Evolutionary conservation across 2,797 vertebrate genomes (phyloP), one percentile per base, ranked within the genome.

Genomic region (Uromys caudimaculatus): DNA sequence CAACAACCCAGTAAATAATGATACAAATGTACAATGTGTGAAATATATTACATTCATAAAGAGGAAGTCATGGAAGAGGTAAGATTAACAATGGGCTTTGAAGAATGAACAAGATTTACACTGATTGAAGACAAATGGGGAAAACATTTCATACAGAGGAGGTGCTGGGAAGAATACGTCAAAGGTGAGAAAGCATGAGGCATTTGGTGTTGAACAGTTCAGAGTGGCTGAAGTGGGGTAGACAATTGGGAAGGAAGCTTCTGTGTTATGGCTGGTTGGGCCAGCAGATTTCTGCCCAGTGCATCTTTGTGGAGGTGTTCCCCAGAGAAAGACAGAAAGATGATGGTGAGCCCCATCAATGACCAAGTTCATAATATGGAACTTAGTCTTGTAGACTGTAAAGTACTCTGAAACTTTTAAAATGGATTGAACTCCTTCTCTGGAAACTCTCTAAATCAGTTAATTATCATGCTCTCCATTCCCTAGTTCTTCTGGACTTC

Each of bases 361-460:
- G 52, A 41, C 2, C 82, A 91, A 11, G 38, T 84, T 88, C 44
- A 90, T 89, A 38, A 77, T 12, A 13, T 71, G 12, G 54, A 10
- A 50, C 79, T 78, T 93, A 32, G 32, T 81, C 23, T 75, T 86
- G 7, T 17, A 89, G 75, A 91, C 35, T 5, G 27, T 64, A 64
- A 64, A 58, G 17, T 75, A 23, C 69, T 76, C n/a, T 87, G 21
- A 9, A 21, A 78, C 32, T 38, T 76, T 6, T 23, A 9, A 62
- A 11, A 27, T 79, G 81, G 32, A 71, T 69, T 73, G 29, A 41
- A 93, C 54, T 41, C 56, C 41, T 89, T 79, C 87, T 67, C 78
- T 69, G 84, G 69, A 9, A 44, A 41, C 89, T 93, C 67, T 76
- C 27, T 86, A 92, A 64, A n/a, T 44, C 32, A n/a, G 13, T 69